Evolutionary conservation across 2,797 vertebrate genomes (phyloP), one percentile per base, ranked within the genome.

Genomic region (Synanceia verrucosa): DNA sequence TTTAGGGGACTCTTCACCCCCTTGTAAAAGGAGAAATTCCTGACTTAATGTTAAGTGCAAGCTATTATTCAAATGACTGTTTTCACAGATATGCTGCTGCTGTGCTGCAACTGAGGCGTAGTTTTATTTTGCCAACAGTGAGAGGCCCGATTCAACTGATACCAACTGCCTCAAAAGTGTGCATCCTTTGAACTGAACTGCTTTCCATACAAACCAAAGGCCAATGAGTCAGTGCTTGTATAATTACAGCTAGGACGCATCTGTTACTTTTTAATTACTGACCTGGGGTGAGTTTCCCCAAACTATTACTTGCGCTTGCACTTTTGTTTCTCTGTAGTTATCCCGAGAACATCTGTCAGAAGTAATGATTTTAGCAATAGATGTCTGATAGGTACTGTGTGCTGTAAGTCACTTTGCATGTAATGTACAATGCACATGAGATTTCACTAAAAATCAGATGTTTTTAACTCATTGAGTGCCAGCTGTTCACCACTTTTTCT

Each of bases 251-350:
- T 55, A 63, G 51, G 59, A 79, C 85, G 76, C 85, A 79, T 81
- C 76, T 81, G 80, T 90, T 91, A 74, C 74, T 77, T 87, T 88
- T 79, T 79, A 81, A 89, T 89, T 85, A 73, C 69, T 71, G 76
- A 86, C 86, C 79, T 64, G 62, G 39, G 82, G 79, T 83, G 41
- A 79, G 55, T 79, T 76, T 79, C 50, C 81, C 43, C 31, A 75
- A 78, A 81, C 50, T 75, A 68, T 78, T 62, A 62, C 63, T 66
- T 64, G 52, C 11, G 41, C 41, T 33, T 33, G 58, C 39, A 7
- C 11, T 66, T 77, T 78, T 66, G 39, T 70, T 73, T 72, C 24
- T 57, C 13, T 28, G 2, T 43, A 31, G 58, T 55, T 57, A 31
- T 69, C 26, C 56, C 4, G 36, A 58, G 26, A 63, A 61, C 24